Evolutionary conservation across 1,140 invertebrate species (phyloP).

Genomic region (Drosophila yakuba): DNA sequence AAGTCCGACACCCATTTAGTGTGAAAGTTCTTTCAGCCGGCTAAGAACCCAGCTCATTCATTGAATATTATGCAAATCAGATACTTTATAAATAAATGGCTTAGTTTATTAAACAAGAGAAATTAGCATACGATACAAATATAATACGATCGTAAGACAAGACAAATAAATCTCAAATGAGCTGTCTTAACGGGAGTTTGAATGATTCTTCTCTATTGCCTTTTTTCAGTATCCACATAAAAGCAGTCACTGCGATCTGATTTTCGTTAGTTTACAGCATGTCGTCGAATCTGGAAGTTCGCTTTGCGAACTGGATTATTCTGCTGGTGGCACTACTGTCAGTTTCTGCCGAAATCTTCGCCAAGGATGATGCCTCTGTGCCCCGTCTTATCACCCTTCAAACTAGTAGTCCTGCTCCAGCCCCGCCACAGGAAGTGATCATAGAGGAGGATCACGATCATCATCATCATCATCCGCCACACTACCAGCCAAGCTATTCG

Average conservation of each 20-base stretch:
- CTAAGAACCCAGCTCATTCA: slow-evolving; percentile 39
- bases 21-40: slow-evolving; percentile 33
- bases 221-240: slow-evolving; percentile 25
- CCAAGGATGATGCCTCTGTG: slow-evolving; percentile 8
- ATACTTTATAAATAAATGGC: slow-evolving; percentile 38
- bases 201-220: slow-evolving; percentile 13
- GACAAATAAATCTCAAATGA: slow-evolving; percentile 36
- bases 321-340: neutral
- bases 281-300: slow-evolving; percentile 28
- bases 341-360: neutral
- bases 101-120: slow-evolving; percentile 43
- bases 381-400: slow-evolving; percentile 38
- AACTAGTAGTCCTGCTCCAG: slow-evolving; percentile 25
- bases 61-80: slow-evolving; percentile 52
- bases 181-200: slow-evolving; percentile 41
- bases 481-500: slow-evolving; percentile 13
- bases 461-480: slow-evolving; percentile 8
- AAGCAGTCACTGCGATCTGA: slow-evolving; percentile 25
- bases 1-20: slow-evolving; percentile 9
- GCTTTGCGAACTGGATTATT: slow-evolving; percentile 4
- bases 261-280: slow-evolving; percentile 42
- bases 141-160: slow-evolving; percentile 6
- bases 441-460: slow-evolving; percentile 26
- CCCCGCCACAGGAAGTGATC: slow-evolving; percentile 34
- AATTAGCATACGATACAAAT: slow-evolving; percentile 31